phyloP scores from a whole-genome alignment of 2,888 invertebrate genomes.

The Criorhina ranunculi region DNA sequence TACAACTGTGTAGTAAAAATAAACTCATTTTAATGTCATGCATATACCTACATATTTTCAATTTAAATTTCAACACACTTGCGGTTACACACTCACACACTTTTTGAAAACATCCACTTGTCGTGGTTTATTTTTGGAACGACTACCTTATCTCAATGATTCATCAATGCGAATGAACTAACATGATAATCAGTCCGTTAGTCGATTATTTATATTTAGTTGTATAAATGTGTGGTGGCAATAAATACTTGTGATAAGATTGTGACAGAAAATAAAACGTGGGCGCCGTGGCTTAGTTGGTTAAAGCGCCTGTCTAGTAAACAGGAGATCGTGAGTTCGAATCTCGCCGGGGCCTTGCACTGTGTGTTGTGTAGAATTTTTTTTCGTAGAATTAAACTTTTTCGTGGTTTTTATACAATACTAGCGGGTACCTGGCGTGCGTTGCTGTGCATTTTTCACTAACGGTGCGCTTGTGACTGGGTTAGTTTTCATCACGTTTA shows the following conservation, averaged over 20 bases:
- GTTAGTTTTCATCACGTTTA: too few relatives aligned
- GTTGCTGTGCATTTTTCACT: too few relatives aligned
- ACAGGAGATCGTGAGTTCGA: constrained; percentile 83
- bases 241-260: neutral
- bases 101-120: neutral
- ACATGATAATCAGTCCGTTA: neutral
- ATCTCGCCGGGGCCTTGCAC: constrained; percentile 80
- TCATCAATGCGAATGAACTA: neutral
- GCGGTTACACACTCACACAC: neutral
- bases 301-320: constrained; percentile 85
- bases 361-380: too few relatives aligned
- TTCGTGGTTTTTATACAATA: too few relatives aligned
- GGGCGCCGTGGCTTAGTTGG: constrained; percentile 85
- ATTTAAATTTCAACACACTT: too few relatives aligned
- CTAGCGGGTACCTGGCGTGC: too few relatives aligned
- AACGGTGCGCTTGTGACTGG: too few relatives aligned
- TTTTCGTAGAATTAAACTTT: neutral
- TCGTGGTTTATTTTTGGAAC: neutral
- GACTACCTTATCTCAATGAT: neutral
- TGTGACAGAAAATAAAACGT: neutral
- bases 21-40: too few relatives aligned
- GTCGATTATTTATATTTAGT: neutral
- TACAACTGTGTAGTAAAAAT: too few relatives aligned
- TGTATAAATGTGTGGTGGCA: neutral
- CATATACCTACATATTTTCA: too few relatives aligned